Conservation (phyloP, 1,140 invertebrate species). For the Temnothorax nylanderi region DNA sequence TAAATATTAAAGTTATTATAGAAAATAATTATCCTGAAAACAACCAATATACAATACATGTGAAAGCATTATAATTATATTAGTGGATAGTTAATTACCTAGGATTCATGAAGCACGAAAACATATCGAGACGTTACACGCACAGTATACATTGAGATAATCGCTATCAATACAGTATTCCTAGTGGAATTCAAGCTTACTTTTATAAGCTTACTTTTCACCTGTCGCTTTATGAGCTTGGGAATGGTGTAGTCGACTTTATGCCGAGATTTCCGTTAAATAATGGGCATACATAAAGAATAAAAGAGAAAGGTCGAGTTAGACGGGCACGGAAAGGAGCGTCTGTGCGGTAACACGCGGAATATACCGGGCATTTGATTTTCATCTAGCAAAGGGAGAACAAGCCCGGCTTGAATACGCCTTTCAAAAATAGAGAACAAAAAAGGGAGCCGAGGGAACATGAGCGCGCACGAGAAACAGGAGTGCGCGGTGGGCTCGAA, state of each 20-base stretch:
- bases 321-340: background rate
- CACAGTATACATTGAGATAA: background rate
- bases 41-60: background rate
- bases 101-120: background rate
- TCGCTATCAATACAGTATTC: background rate
- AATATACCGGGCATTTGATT: slow-evolving; percentile 38
- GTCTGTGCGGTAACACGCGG: slow-evolving; percentile 11
- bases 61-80: background rate
- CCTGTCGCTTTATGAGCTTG: slow-evolving; percentile 19
- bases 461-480: slow-evolving; percentile 17
- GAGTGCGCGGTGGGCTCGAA: slow-evolving; percentile 4
- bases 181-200: background rate
- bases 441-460: background rate
- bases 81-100: background rate
- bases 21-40: background rate
- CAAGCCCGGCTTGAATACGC: slow-evolving; percentile 41
- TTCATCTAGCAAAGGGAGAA: slow-evolving; percentile 47
- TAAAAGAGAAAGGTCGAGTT: slow-evolving; percentile 23
- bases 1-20: slow-evolving; percentile 15
- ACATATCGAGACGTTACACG: background rate
- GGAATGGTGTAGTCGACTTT: slow-evolving; percentile 7
- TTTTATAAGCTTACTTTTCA: slow-evolving; percentile 31
- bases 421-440: slow-evolving; percentile 22
- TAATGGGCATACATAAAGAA: slow-evolving; percentile 39
- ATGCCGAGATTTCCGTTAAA: slow-evolving; percentile 45